A percentile compares a stretch with the other conserved stretches of the same genome.
phyloP scores from a whole-genome alignment of 2,797 vertebrate genomes.

The Myoxocephalus aenaeus region DNA sequence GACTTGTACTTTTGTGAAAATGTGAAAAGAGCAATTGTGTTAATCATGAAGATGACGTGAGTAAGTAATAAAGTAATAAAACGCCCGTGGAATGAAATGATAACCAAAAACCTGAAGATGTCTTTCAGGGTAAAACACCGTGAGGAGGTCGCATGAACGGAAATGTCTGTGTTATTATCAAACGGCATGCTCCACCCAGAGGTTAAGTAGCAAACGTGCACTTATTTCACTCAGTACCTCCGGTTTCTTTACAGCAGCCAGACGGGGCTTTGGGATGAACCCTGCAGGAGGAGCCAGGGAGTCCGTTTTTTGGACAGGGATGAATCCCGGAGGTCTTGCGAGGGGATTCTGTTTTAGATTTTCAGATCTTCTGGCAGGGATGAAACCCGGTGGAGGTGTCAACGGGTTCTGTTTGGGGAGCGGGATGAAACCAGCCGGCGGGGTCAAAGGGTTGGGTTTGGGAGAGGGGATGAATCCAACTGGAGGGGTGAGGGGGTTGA shows the following conservation, averaged over 20 bases:
- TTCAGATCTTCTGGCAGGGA: not conserved
- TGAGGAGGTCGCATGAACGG: constrained; percentile 1
- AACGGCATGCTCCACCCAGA: constrained; percentile 49
- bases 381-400: not conserved
- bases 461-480: constrained; percentile 57
- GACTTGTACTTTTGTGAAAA: constrained; percentile 8
- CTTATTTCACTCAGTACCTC: constrained; percentile 77
- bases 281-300: constrained; percentile 82
- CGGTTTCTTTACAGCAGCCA: constrained; percentile 68
- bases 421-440: constrained; percentile 75
- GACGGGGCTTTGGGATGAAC: constrained; percentile 81
- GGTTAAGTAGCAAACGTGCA: constrained; percentile 57
- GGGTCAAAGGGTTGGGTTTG: constrained; percentile 61
- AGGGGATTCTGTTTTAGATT: not conserved
- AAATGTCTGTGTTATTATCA: constrained; percentile 36
- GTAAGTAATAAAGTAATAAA: not conserved
- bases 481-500: constrained; percentile 50
- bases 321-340: not conserved
- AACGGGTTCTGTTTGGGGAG: constrained; percentile 49
- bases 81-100: not conserved
- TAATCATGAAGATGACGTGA: constrained; percentile 2
- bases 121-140: not conserved
- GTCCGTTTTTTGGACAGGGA: constrained; percentile 64
- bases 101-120: constrained; percentile 4
- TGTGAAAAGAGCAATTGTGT: not conserved